phyloP scores from a whole-genome alignment of 2,113 vertebrate species.

The Pelmatolapia mariae region DNA sequence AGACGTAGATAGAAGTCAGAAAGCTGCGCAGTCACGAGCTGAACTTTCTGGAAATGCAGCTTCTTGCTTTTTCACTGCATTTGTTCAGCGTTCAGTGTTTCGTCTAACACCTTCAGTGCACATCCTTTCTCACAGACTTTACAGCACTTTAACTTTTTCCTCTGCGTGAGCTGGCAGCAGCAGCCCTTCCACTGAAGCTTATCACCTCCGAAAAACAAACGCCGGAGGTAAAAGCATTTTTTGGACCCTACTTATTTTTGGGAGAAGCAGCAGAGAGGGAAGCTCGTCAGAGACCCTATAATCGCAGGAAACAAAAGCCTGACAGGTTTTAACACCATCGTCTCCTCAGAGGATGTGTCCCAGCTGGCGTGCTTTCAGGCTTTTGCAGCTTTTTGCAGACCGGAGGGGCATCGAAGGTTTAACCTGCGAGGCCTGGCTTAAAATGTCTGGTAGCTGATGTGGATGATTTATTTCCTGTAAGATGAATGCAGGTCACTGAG shows the following conservation, averaged over 20 bases:
- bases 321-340: not conserved
- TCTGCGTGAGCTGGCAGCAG: not conserved
- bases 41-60: not conserved
- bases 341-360: not conserved
- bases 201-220: not conserved
- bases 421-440: not conserved
- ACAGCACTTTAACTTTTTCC: not conserved
- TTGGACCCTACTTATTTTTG: not conserved
- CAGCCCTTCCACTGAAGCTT: not conserved
- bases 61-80: not conserved
- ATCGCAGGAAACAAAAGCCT: not conserved
- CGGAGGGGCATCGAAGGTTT: not conserved
- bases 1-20: not conserved
- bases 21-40: not conserved
- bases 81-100: not conserved
- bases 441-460: not conserved
- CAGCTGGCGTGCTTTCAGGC: not conserved
- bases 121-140: not conserved
- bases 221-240: not conserved
- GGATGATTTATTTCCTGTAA: not conserved
- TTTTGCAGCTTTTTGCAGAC: not conserved
- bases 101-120: not conserved
- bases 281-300: not conserved
- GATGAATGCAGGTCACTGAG: not conserved
- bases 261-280: not conserved